phyloP scores from a whole-genome alignment of 2,888 invertebrate genomes.

The Limnephilus auricula region DNA sequence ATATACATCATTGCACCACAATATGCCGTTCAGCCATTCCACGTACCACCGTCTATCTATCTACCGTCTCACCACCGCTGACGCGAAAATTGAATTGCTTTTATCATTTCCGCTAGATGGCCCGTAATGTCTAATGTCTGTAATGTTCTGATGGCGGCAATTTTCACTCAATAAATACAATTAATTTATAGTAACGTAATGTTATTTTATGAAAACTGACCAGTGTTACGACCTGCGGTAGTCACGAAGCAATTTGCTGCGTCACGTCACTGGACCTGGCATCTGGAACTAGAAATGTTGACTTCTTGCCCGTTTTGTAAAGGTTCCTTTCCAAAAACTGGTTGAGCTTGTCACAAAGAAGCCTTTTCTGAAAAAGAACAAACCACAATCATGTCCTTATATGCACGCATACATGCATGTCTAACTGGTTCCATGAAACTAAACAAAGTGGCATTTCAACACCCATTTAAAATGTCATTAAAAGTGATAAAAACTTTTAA shows the following conservation, averaged over 20 bases:
- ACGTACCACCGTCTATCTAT: background rate
- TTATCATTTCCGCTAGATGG: conserved; percentile 31
- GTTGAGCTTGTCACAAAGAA: background rate
- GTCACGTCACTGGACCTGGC: background rate
- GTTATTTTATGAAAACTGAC: conserved; percentile 2
- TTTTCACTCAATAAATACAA: conserved; percentile 18
- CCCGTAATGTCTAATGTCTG: background rate
- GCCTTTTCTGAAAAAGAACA: background rate
- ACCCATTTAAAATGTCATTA: no score
- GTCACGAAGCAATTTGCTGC: background rate
- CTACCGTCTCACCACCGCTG: background rate
- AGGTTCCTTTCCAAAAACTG: background rate
- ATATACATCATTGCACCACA: conserved; percentile 6
- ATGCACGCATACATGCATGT: no score
- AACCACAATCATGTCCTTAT: background rate
- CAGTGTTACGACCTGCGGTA: background rate
- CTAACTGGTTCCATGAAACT: no score
- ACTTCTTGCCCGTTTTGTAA: background rate
- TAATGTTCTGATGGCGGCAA: background rate
- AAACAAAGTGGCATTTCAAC: no score
- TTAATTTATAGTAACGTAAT: background rate
- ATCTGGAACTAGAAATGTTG: background rate
- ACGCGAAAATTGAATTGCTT: conserved; percentile 16
- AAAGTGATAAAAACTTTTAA: no score
- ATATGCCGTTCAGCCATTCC: background rate